phyloP scores from a whole-genome alignment of 2,888 invertebrate genomes.

The Laspeyria flexula region DNA sequence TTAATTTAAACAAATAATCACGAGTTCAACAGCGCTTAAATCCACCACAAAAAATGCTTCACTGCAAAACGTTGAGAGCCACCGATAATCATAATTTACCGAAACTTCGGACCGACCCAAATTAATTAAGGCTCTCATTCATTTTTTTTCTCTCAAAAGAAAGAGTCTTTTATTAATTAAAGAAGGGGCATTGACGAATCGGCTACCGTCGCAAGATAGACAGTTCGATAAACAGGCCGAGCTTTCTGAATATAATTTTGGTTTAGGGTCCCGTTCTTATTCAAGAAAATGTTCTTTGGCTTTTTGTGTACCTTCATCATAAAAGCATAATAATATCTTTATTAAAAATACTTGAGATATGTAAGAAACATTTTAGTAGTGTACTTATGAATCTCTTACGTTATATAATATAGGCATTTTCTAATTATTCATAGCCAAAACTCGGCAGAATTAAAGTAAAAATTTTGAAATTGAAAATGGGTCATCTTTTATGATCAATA shows the following conservation, averaged over 20 bases:
- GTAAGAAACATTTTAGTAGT: too few species aligned
- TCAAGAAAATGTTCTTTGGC: slow-evolving; percentile 11
- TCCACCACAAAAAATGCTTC: slow-evolving; percentile 8
- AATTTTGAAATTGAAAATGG: too few species aligned
- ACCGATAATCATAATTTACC: slow-evolving; percentile 74
- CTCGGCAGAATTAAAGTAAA: too few species aligned
- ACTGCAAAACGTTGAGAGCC: slow-evolving; percentile 59
- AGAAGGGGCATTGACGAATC: slow-evolving; percentile 82
- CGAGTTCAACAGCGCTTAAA: slow-evolving; percentile 6
- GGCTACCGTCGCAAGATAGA: slow-evolving; percentile 80
- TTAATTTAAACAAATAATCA: slow-evolving; percentile 16
- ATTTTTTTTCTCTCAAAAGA: slow-evolving; percentile 63
- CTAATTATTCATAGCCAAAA: too few species aligned
- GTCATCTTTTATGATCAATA: too few species aligned
- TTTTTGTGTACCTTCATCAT: slow-evolving; percentile 8
- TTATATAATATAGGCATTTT: too few species aligned
- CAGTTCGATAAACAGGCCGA: slow-evolving; percentile 68
- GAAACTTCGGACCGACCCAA: slow-evolving; percentile 64
- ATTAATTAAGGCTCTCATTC: slow-evolving; percentile 81
- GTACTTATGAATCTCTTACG: too few species aligned
- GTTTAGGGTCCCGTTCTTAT: slow-evolving; percentile 48
- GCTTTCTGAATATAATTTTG: slow-evolving; percentile 45
- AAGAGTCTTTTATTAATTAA: slow-evolving; percentile 81
- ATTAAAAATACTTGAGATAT: not conserved
- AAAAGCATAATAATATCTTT: not conserved